Evolutionary conservation across 1,140 invertebrate species (phyloP).

Genomic region (Stegodyphus mimosarum): DNA sequence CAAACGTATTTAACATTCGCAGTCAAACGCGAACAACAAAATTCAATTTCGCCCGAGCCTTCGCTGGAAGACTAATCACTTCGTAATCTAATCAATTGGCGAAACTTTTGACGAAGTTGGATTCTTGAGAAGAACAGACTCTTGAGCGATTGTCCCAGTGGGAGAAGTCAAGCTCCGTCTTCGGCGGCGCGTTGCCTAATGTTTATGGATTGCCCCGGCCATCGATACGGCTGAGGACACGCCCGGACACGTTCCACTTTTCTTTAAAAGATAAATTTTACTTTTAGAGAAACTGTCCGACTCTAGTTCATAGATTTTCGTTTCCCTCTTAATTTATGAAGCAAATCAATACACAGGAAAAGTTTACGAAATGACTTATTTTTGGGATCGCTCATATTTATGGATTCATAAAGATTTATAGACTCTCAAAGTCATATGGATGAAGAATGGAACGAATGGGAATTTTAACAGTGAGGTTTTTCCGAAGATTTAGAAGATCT

Average conservation of each 20-base stretch:
- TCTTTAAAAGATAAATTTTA: slow-evolving; percentile 60
- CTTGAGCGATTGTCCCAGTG: slow-evolving; percentile 52
- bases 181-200: slow-evolving; percentile 22
- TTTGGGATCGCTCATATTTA: too few relatives aligned
- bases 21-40: slow-evolving; percentile 50
- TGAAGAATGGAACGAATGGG: too few relatives aligned
- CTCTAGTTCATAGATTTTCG: too few relatives aligned
- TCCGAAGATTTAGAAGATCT: too few relatives aligned
- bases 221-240: slow-evolving; percentile 3
- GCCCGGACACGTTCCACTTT: background rate
- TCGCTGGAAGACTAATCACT: slow-evolving; percentile 53
- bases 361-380: too few relatives aligned
- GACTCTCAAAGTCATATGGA: too few relatives aligned
- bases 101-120: slow-evolving; percentile 61
- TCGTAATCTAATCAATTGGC: slow-evolving; percentile 56
- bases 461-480: too few relatives aligned
- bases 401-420: too few relatives aligned
- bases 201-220: slow-evolving; percentile 47
- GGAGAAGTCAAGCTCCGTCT: background rate
- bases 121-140: slow-evolving; percentile 30
- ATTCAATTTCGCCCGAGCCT: slow-evolving; percentile 37
- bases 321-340: too few relatives aligned
- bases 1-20: slow-evolving; percentile 59
- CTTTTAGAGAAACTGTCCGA: slow-evolving; percentile 34
- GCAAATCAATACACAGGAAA: too few relatives aligned